These are phyloP conservation scores for Spilosoma lubricipeda DNA, from an alignment of 2,888 invertebrate species.

Conservation along the genomic window DNA sequence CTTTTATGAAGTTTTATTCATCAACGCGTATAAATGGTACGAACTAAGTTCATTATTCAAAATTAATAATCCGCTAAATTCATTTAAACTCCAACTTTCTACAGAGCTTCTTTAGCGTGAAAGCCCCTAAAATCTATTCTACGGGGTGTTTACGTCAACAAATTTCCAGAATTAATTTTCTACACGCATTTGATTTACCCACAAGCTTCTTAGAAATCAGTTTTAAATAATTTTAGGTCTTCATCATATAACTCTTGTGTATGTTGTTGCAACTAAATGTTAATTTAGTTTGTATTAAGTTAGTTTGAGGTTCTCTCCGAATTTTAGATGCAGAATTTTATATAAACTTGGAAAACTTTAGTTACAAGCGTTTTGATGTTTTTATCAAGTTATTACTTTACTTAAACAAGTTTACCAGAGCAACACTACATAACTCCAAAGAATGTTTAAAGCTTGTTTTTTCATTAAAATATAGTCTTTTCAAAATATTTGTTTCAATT, in stretches of 20 bases:
- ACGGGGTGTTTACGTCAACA: constrained; percentile 65
- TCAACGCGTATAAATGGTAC: constrained; percentile 49
- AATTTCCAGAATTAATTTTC: constrained; percentile 35
- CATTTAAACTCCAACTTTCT: constrained; percentile 79
- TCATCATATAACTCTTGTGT: constrained; percentile 36
- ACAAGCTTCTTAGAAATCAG: constrained; percentile 22
- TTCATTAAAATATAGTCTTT: too few species aligned
- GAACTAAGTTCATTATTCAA: constrained; percentile 78
- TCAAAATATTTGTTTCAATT: too few species aligned
- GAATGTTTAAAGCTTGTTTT: too few species aligned
- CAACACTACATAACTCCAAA: too few species aligned
- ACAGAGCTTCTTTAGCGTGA: constrained; percentile 66
- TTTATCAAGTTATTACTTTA: too few species aligned
- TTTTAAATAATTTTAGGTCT: constrained; percentile 37
- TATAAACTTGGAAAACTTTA: background rate
- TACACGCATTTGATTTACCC: constrained; percentile 23
- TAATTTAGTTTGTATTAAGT: constrained; percentile 25
- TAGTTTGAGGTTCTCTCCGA: constrained; percentile 17
- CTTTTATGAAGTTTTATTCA: constrained; percentile 45
- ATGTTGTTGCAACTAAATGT: constrained; percentile 32
- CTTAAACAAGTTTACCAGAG: too few species aligned
- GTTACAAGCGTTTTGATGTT: too few species aligned
- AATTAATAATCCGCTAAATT: constrained; percentile 84
- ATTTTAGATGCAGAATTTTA: constrained; percentile 31
- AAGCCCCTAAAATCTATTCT: constrained; percentile 62